Conservation (phyloP, 30 jellyfish, hydroid and myxozoan genomes). For the Thelohanellus kitauei region DNA sequence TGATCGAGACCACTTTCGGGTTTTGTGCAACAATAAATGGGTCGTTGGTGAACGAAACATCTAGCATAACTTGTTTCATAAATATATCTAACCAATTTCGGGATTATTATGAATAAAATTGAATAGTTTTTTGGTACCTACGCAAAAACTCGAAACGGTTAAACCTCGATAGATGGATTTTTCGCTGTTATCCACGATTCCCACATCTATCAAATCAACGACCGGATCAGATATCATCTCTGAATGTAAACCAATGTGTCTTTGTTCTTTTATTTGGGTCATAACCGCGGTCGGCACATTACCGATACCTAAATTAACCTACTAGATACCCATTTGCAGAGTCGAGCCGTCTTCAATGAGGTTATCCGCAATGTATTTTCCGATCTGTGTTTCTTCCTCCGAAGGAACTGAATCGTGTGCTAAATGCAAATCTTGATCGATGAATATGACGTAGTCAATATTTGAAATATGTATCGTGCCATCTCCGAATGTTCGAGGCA, state of each 20-base stretch:
- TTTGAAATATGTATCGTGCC: slow-evolving; percentile 34
- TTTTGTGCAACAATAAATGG: slow-evolving; percentile 11
- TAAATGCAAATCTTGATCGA: slow-evolving; percentile 17
- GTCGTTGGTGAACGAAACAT: slow-evolving; percentile 15
- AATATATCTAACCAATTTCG: slow-evolving; percentile 13
- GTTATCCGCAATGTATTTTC: slow-evolving; percentile 30
- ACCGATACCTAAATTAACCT: slow-evolving; percentile 20
- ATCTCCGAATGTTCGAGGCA: slow-evolving; percentile 44
- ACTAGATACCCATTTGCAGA: slow-evolving; percentile 23
- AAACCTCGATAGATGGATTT: slow-evolving; percentile 23
- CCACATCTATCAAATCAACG: slow-evolving; percentile 18
- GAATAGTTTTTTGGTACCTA: slow-evolving; percentile 22
- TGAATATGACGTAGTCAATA: slow-evolving; percentile 20
- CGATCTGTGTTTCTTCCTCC: slow-evolving; percentile 16
- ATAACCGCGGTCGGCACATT: slow-evolving; percentile 24
- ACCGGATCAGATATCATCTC: slow-evolving; percentile 50
- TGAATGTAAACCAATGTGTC: slow-evolving; percentile 32
- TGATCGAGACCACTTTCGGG: slow-evolving; percentile 42
- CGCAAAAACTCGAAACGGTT: slow-evolving; percentile 29
- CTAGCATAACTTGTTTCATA: slow-evolving; percentile 18
- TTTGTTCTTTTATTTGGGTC: slow-evolving; percentile 17
- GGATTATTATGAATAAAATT: slow-evolving; percentile 32
- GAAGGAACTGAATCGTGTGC: slow-evolving; percentile 12
- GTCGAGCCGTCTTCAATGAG: slow-evolving; percentile 44
- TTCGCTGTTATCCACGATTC: slow-evolving; percentile 18